phyloP scores from a whole-genome alignment of 2,888 invertebrate species.

The Muscina levida region DNA sequence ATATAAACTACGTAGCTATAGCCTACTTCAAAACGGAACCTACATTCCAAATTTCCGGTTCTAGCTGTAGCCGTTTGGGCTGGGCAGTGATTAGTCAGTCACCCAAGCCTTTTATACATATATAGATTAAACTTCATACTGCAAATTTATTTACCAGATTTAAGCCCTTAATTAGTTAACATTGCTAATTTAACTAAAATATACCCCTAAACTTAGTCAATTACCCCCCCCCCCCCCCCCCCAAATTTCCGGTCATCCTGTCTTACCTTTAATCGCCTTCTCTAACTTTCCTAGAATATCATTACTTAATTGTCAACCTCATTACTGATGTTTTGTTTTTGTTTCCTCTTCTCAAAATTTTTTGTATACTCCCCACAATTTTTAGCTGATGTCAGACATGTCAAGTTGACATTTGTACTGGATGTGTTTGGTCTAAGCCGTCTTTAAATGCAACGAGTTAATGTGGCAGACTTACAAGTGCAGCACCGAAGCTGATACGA shows the following conservation, averaged over 20 bases:
- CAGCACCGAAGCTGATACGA: slow-evolving; percentile 68
- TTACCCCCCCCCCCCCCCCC: too few species aligned
- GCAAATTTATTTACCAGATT: too few species aligned
- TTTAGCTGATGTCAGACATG: slow-evolving; percentile 22
- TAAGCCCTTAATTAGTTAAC: too few species aligned
- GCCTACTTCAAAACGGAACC: too few species aligned
- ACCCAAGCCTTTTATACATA: too few species aligned
- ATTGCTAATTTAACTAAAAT: too few species aligned
- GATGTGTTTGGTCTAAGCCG: slow-evolving; percentile 56
- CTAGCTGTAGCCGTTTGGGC: too few species aligned
- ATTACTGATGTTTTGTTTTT: background rate
- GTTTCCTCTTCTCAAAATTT: slow-evolving; percentile 5
- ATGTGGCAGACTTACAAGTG: slow-evolving; percentile 73
- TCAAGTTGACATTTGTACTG: slow-evolving; percentile 15
- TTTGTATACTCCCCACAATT: background rate
- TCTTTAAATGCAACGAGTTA: slow-evolving; percentile 65
- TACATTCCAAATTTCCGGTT: too few species aligned
- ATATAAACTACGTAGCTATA: too few species aligned
- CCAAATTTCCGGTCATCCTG: background rate
- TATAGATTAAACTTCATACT: too few species aligned
- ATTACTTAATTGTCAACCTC: slow-evolving; percentile 29
- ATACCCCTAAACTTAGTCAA: too few species aligned
- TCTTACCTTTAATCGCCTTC: background rate
- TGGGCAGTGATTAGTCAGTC: too few species aligned
- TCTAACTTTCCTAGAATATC: slow-evolving; percentile 2